Evolutionary conservation across 2,797 vertebrate genomes (phyloP), one percentile per base, ranked within the genome.

Genomic region (Cossypha heuglini): DNA sequence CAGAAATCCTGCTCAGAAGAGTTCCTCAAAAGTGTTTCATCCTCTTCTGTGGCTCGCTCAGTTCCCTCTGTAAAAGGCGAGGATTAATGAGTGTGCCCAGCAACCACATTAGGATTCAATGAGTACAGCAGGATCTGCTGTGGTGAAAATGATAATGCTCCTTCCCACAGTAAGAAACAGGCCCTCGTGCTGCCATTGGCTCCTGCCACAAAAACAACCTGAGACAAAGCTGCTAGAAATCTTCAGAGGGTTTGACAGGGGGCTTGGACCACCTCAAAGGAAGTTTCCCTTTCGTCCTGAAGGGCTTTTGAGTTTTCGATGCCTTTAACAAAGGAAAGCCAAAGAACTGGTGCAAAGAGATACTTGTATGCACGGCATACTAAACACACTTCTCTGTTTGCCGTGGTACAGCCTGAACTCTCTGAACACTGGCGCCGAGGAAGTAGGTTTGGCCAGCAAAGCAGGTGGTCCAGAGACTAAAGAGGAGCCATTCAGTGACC

Each of bases 381-480:
- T 94, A 94, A 97, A 81, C 24, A 28, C 85, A 71, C 77, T 94
- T 94, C 94, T 97, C 97, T 97, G 86, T 97, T 97, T 79, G 74
- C 95, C 21, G 11, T 33, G 72, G 96, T 97, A 97, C 96, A 97
- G 96, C 76, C 94, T 95, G 97, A 97, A 96, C 94, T 95, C 95
- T 90, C 79, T 43, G 86, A 94, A 96, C 83, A 72, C 90, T 92
- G 91, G 62, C 67, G 90, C 97, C 82, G 89, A 98, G 96, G 97
- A 98, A 98, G 93, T 91, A 63, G 64, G 59, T 49, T 89, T 86
- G 92, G 97, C 97, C 97, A 98, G 95, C 93, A 96, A 96, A 96
- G 97, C 97, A 98, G 97, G 97, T 97, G 97, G 97, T 97, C 97
- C 95, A 86, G 76, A 85, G 76, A 76, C 93, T 96, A 91, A 96